phyloP scores from a whole-genome alignment of 2,888 invertebrate genomes.

The Willowsia nigromaculata region DNA sequence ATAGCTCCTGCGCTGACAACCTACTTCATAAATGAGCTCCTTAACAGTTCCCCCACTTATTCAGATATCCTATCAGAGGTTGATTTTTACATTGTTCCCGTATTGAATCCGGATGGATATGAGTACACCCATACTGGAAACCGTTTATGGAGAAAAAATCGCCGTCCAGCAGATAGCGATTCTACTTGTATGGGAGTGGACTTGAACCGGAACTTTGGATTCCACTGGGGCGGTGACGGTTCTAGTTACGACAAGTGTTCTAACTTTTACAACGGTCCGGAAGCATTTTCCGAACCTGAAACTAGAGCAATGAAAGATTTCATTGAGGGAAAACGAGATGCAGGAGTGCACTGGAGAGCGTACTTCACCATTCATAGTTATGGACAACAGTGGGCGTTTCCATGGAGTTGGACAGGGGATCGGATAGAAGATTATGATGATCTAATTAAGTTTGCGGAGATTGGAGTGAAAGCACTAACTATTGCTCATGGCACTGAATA shows the following conservation, averaged over 20 bases:
- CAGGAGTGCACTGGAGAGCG: slow-evolving; percentile 62
- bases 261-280: slow-evolving; percentile 84
- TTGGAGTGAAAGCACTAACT: slow-evolving; percentile 84
- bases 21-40: background rate
- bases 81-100: slow-evolving; percentile 88
- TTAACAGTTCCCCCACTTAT: background rate
- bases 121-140: slow-evolving; percentile 89
- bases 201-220: slow-evolving; percentile 86
- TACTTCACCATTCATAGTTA: slow-evolving; percentile 79
- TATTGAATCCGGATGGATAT: slow-evolving; percentile 92
- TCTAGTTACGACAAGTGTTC: slow-evolving; percentile 87
- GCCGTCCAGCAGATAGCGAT: slow-evolving; percentile 82
- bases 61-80: slow-evolving; percentile 80
- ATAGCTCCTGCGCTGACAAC: background rate
- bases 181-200: slow-evolving; percentile 83
- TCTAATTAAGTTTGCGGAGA: slow-evolving; percentile 83
- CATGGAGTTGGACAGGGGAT: slow-evolving; percentile 80
- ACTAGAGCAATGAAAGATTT: slow-evolving; percentile 73
- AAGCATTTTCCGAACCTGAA: slow-evolving; percentile 81
- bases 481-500: slow-evolving; percentile 81
- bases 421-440: slow-evolving; percentile 82
- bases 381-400: slow-evolving; percentile 79
- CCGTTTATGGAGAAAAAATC: slow-evolving; percentile 89
- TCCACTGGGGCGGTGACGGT: slow-evolving; percentile 86
- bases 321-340: slow-evolving; percentile 28